These are phyloP conservation scores for Grammomys surdaster DNA, from an alignment of 2,113 vertebrate species.

Conservation along the genomic window DNA sequence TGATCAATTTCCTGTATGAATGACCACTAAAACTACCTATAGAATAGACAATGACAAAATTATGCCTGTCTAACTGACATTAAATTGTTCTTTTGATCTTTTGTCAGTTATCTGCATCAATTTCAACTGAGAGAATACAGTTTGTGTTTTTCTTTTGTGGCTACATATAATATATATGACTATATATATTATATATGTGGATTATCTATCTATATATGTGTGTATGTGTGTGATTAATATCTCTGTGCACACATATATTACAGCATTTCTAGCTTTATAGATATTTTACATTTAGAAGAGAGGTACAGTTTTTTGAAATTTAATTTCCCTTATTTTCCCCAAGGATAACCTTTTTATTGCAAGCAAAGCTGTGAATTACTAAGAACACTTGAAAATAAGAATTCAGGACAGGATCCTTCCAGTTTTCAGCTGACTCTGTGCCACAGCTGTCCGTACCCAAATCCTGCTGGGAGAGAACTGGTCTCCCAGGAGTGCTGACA, in stretches of 20 bases:
- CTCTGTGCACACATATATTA: neutral
- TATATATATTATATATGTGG: neutral
- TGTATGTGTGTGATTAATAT: neutral
- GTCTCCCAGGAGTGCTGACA: too few species aligned
- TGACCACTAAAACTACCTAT: neutral
- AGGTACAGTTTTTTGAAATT: slow-evolving; percentile 12
- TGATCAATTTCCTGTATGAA: neutral
- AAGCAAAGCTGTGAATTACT: neutral
- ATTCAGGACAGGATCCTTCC: neutral
- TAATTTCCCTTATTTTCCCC: neutral
- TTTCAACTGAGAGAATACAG: neutral
- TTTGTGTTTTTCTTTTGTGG: slow-evolving; percentile 2
- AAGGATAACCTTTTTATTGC: neutral
- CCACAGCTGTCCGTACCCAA: too few species aligned
- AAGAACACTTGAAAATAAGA: slow-evolving; percentile 27
- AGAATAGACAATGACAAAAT: neutral
- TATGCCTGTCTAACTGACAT: neutral
- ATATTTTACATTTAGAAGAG: neutral
- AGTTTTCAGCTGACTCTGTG: too few species aligned
- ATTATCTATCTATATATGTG: neutral
- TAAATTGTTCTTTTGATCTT: neutral
- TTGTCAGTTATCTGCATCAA: slow-evolving; percentile 15
- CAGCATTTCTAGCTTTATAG: neutral
- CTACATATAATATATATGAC: neutral
- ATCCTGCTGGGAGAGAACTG: too few species aligned